Evolutionary conservation across 64 coral and sea anemone species (phyloP).

Genomic region (Acropora yongei): DNA sequence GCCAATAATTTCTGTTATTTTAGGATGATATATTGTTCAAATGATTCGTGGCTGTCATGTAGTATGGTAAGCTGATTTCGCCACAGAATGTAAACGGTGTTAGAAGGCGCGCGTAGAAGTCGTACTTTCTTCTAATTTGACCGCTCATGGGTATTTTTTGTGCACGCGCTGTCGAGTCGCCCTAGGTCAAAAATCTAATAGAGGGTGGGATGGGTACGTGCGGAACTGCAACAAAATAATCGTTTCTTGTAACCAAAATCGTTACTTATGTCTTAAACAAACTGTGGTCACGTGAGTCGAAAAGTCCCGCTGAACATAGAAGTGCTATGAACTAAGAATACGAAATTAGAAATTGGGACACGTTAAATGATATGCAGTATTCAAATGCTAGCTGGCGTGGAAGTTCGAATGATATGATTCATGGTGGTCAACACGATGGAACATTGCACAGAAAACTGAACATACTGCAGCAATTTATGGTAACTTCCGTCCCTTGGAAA

Average conservation of each 20-base stretch:
- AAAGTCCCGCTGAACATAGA: not conserved
- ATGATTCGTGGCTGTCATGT: too few relatives aligned
- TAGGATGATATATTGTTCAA: too few relatives aligned
- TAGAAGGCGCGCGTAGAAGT: too few relatives aligned
- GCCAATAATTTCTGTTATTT: too few relatives aligned
- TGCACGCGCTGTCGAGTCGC: too few relatives aligned
- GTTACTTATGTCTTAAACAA: not conserved
- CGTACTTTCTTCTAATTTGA: too few relatives aligned
- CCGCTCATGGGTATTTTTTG: too few relatives aligned
- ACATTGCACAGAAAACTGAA: not conserved
- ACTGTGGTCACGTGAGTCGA: not conserved
- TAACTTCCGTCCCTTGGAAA: not conserved
- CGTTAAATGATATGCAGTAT: not conserved
- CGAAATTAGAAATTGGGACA: constrained; percentile 1
- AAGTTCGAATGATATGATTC: not conserved
- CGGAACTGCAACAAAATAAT: not conserved
- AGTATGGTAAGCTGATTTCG: too few relatives aligned
- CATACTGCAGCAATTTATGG: too few relatives aligned
- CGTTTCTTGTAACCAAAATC: not conserved
- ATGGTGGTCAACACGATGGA: not conserved
- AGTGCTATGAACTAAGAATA: constrained; percentile 43
- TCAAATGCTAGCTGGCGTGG: too few relatives aligned
- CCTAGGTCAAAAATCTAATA: not conserved
- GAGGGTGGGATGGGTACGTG: not conserved
- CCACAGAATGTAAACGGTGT: too few relatives aligned